Percentiles rank a stretch among this genome's conserved stretches.
phyloP scores from a whole-genome alignment of 1,140 invertebrate genomes.

The Leptinotarsa texana region DNA sequence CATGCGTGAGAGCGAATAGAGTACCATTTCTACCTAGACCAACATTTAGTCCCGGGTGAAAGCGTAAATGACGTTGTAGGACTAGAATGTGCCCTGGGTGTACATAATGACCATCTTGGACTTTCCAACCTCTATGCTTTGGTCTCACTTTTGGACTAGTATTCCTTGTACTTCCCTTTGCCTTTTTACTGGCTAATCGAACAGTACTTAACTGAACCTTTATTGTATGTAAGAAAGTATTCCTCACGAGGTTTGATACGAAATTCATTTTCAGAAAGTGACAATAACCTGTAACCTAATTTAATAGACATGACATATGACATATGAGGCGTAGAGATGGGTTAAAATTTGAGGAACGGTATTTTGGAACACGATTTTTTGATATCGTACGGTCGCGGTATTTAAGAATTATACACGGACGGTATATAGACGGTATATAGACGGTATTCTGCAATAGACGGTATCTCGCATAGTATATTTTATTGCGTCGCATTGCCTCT shows the following conservation, averaged over 20 bases:
- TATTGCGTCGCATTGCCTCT: no score
- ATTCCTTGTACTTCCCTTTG: constrained; percentile 67
- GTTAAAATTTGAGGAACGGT: no score
- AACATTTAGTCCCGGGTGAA: constrained; percentile 82
- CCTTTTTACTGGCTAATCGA: constrained; percentile 73
- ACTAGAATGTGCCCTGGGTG: constrained; percentile 68
- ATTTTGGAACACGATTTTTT: no score
- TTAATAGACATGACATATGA: not conserved
- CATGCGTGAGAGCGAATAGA: constrained; percentile 73
- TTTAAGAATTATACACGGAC: no score
- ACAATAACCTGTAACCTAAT: not conserved
- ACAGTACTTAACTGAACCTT: constrained; percentile 37
- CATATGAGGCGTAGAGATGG: not conserved
- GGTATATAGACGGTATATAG: no score
- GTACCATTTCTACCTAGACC: constrained; percentile 76
- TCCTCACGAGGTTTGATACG: not conserved
- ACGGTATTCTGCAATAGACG: no score
- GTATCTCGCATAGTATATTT: no score
- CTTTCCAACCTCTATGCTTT: constrained; percentile 74
- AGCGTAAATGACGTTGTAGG: constrained; percentile 69
- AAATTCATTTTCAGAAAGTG: constrained; percentile 7
- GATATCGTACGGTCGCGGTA: no score
- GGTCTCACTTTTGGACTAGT: constrained; percentile 65
- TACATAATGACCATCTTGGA: constrained; percentile 68
- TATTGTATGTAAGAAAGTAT: not conserved